A percentile compares a stretch with the other conserved stretches of the same genome.
Conservation (phyloP, 2,797 vertebrate species). For the Onychomys torridus region DNA sequence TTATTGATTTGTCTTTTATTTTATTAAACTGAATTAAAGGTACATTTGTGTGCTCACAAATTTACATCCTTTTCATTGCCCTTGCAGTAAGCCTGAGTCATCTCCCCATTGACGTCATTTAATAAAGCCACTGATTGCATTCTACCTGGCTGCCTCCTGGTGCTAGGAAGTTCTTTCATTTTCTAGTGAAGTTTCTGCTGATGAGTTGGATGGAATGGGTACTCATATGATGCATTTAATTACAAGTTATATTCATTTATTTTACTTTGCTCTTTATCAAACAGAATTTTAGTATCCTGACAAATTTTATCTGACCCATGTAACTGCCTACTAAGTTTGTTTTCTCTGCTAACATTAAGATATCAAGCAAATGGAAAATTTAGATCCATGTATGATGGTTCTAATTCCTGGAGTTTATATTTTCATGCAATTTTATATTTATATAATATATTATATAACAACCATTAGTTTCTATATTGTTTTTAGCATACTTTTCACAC, state of each 20-base stretch:
- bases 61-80: constrained; percentile 30
- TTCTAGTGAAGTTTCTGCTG: constrained; percentile 52
- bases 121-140: constrained; percentile 56
- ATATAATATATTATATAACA: not conserved
- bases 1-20: constrained; percentile 72
- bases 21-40: constrained; percentile 73
- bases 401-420: constrained; percentile 10
- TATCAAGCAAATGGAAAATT: constrained; percentile 57
- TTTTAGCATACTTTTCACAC: not conserved
- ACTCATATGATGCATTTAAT: constrained; percentile 47
- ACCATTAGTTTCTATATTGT: not conserved
- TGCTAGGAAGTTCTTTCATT: constrained; percentile 36
- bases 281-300: constrained; percentile 54
- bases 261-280: constrained; percentile 52
- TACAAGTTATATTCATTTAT: constrained; percentile 21
- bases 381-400: not conserved
- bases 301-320: constrained; percentile 45
- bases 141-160: not conserved
- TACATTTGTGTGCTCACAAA: constrained; percentile 63
- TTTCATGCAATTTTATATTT: constrained; percentile 21
- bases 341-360: constrained; percentile 1
- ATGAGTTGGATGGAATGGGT: constrained; percentile 7
- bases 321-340: constrained; percentile 44
- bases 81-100: constrained; percentile 48
- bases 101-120: constrained; percentile 14